Evolutionary conservation across 92 coral and sea anemone species (phyloP).

Genomic region (Bergia puertoricense): DNA sequence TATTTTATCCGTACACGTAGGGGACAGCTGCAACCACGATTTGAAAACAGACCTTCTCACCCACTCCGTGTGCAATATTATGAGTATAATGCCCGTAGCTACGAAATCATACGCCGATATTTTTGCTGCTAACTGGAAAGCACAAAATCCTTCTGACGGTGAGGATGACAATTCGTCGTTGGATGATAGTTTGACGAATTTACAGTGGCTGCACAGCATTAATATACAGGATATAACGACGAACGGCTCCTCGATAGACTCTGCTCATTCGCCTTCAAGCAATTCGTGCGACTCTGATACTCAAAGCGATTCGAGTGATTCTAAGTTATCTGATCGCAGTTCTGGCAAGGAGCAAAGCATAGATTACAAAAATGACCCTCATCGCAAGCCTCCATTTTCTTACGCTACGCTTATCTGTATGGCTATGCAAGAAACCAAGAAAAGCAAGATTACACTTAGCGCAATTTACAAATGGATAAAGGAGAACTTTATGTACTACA

Average conservation of each 20-base stretch:
- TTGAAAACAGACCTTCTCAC: slow-evolving; percentile 13
- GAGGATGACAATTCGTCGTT: slow-evolving; percentile 67
- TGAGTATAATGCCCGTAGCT: slow-evolving; percentile 77
- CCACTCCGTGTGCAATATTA: slow-evolving; percentile 48
- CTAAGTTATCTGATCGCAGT: slow-evolving; percentile 65
- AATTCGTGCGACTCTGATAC: slow-evolving; percentile 77
- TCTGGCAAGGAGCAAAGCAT: slow-evolving; percentile 70
- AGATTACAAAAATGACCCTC: slow-evolving; percentile 89
- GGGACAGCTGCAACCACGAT: slow-evolving; percentile 4
- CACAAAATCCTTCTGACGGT: slow-evolving; percentile 76
- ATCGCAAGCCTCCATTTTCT: slow-evolving; percentile 95
- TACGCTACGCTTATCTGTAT: slow-evolving; percentile 97
- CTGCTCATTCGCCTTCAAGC: slow-evolving; percentile 62
- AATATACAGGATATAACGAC: slow-evolving; percentile 89
- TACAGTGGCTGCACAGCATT: slow-evolving; percentile 93
- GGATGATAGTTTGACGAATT: slow-evolving; percentile 92
- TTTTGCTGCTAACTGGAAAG: slow-evolving; percentile 98
- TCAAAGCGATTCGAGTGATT: slow-evolving; percentile 80
- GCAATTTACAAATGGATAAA: slow-evolving; percentile 99
- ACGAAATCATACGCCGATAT: slow-evolving; percentile 92
- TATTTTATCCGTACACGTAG: neutral
- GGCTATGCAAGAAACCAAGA: slow-evolving; percentile 99
- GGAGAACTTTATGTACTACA: slow-evolving; percentile 91
- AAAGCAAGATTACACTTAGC: slow-evolving; percentile 92
- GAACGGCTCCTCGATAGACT: slow-evolving; percentile 46